Conservation (phyloP, 2,113 vertebrate species). For the Dromaius novaehollandiae region DNA sequence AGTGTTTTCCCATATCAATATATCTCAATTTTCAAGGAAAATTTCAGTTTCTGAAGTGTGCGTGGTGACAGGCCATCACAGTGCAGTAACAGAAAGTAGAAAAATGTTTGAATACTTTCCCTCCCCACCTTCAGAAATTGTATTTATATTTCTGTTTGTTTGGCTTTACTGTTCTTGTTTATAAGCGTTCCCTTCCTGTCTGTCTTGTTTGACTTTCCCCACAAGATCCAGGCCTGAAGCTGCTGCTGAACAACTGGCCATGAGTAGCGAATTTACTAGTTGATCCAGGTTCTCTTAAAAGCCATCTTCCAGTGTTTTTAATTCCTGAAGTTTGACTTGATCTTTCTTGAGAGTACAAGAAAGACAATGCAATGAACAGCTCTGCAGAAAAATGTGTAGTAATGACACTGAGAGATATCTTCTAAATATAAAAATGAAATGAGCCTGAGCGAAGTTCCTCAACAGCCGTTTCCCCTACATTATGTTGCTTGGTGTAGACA, state of each 20-base stretch:
- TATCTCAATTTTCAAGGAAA: background rate
- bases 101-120: background rate
- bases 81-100: background rate
- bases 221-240: background rate
- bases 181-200: background rate
- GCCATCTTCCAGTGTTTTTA: background rate
- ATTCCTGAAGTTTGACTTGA: background rate
- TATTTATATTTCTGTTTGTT: background rate
- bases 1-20: background rate
- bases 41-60: background rate
- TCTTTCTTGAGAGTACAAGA: background rate
- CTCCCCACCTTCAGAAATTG: background rate
- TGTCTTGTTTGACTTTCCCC: background rate
- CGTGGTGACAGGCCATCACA: background rate
- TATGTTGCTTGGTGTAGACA: background rate
- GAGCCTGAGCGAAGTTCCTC: background rate
- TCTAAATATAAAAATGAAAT: conserved; percentile 32
- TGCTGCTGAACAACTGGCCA: background rate
- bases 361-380: background rate
- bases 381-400: background rate
- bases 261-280: background rate
- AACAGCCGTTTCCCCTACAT: background rate
- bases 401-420: conserved; percentile 21
- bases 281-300: background rate
- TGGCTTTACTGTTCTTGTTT: background rate